Evolutionary conservation across 92 coral and sea anemone species (phyloP).

Genomic region (Paramuricea clavata): DNA sequence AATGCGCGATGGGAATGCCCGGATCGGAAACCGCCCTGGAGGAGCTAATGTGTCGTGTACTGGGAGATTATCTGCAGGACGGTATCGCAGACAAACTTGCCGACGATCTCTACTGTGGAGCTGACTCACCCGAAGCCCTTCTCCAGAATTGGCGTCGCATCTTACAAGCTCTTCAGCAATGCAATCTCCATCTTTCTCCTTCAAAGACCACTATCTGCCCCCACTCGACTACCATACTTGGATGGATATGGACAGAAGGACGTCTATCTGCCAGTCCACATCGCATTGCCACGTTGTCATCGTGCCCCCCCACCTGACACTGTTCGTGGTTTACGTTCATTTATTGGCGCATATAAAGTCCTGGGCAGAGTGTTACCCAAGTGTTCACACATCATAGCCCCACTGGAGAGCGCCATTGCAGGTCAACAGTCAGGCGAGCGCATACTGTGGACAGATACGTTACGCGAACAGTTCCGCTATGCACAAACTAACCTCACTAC

Average conservation of each 20-base stretch:
- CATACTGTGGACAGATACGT: not conserved
- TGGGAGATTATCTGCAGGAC: slow-evolving; percentile 26
- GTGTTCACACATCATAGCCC: slow-evolving; percentile 22
- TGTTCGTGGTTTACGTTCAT: not conserved
- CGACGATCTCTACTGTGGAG: slow-evolving; percentile 57
- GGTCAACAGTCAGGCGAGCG: not conserved
- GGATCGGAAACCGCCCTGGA: slow-evolving; percentile 35
- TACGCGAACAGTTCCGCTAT: not conserved
- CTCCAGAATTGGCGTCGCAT: slow-evolving; percentile 41
- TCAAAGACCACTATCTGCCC: slow-evolving; percentile 43
- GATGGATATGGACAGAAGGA: slow-evolving; percentile 72
- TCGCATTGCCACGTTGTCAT: slow-evolving; percentile 1
- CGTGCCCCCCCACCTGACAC: slow-evolving; percentile 26
- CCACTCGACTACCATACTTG: slow-evolving; percentile 65
- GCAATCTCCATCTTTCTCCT: slow-evolving; percentile 49
- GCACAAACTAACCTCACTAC: not conserved
- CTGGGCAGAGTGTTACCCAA: not conserved
- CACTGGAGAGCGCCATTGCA: not conserved
- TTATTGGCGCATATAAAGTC: not conserved
- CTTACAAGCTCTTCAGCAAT: slow-evolving; percentile 36
- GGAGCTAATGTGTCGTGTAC: slow-evolving; percentile 37
- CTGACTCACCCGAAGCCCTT: slow-evolving; percentile 47
- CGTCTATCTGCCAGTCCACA: slow-evolving; percentile 46
- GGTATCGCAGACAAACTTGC: slow-evolving; percentile 50
- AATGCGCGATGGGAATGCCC: slow-evolving; percentile 47